Conservation (phyloP, 1,140 invertebrate genomes). For the Teleopsis dalmanni region DNA sequence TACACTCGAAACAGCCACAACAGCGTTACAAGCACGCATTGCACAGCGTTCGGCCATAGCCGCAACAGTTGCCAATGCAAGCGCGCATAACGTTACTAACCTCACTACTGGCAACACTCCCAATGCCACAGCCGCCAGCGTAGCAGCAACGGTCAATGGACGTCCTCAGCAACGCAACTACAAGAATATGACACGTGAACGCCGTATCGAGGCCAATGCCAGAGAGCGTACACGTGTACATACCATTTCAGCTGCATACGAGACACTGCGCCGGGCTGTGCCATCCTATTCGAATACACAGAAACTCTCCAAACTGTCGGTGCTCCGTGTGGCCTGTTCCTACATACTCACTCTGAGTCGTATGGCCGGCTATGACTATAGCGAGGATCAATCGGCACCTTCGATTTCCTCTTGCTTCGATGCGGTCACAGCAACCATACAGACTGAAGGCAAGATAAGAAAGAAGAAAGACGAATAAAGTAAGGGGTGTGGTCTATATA, state of each 20-base stretch:
- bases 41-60: not conserved
- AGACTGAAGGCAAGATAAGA: constrained; percentile 82
- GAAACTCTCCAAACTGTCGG: constrained; percentile 85
- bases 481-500: not conserved
- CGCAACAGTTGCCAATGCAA: not conserved
- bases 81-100: not conserved
- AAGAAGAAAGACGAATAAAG: constrained; percentile 72
- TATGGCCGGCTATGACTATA: constrained; percentile 58
- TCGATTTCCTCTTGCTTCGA: constrained; percentile 72
- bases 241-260: constrained; percentile 90
- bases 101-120: not conserved
- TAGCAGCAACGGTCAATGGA: not conserved
- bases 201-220: constrained; percentile 88
- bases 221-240: constrained; percentile 86
- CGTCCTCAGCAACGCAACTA: constrained; percentile 73
- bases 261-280: constrained; percentile 73
- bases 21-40: constrained; percentile 2
- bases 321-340: constrained; percentile 81
- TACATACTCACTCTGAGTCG: constrained; percentile 79
- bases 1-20: not conserved
- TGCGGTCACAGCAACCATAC: constrained; percentile 77
- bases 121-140: constrained; percentile 18
- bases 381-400: constrained; percentile 46
- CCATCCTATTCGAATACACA: constrained; percentile 89
- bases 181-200: constrained; percentile 89